Conservation (phyloP, 1,140 invertebrate species). For the Nephotettix cincticeps region DNA sequence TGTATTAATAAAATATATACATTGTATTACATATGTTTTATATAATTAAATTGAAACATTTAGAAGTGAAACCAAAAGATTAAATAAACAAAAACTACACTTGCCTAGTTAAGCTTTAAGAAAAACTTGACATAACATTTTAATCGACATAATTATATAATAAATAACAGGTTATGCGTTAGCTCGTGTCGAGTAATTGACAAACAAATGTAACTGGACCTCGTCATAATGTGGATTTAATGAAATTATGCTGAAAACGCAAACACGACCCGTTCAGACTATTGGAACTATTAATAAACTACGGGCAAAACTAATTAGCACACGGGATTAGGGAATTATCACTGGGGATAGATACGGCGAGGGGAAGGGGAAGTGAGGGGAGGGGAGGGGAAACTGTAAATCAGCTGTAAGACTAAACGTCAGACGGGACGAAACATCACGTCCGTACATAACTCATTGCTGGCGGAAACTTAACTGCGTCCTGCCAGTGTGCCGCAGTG, state of each 20-base stretch:
- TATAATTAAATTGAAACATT: too few relatives aligned
- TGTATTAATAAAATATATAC: too few relatives aligned
- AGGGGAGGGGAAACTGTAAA: neutral
- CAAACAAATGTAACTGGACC: conserved; percentile 1
- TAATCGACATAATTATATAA: too few relatives aligned
- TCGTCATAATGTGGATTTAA: conserved; percentile 1
- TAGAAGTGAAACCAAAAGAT: too few relatives aligned
- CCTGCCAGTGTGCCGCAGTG: too few relatives aligned
- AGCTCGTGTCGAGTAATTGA: neutral
- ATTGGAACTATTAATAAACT: conserved; percentile 4
- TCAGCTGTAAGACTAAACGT: conserved; percentile 9
- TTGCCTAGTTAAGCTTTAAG: too few relatives aligned
- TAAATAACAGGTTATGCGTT: too few relatives aligned
- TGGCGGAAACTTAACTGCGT: neutral
- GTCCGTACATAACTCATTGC: conserved; percentile 8
- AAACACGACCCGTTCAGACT: neutral
- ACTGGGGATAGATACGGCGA: neutral
- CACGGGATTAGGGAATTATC: neutral
- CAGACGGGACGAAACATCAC: neutral
- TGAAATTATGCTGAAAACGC: conserved; percentile 3
- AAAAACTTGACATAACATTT: too few relatives aligned
- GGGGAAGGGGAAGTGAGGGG: neutral
- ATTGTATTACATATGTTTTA: too few relatives aligned
- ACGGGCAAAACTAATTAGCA: neutral
- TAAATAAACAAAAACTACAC: too few relatives aligned